Percentiles rank a stretch among this genome's conserved stretches.
Conservation (phyloP, 2,888 invertebrate species). For the Caenorhabditis macrosperma region DNA sequence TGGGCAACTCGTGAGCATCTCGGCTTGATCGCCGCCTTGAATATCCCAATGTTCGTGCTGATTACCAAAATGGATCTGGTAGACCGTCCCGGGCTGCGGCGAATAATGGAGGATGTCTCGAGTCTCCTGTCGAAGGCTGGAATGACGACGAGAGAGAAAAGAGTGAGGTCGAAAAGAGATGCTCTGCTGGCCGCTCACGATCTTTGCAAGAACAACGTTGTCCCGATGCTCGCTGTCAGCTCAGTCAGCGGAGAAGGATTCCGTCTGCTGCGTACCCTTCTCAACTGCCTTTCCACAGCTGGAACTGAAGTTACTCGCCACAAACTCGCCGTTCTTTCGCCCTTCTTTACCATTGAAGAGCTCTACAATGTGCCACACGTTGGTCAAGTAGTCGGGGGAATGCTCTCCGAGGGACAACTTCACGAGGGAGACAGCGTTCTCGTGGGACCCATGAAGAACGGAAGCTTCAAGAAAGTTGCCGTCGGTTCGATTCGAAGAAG, state of each 20-base stretch:
- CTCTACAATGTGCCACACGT: conserved; percentile 83
- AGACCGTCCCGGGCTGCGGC: conserved; percentile 81
- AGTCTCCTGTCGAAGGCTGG: conserved; percentile 67
- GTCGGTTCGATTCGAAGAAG: conserved; percentile 87
- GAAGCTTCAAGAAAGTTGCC: conserved; percentile 76
- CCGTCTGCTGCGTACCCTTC: conserved; percentile 83
- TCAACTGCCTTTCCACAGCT: conserved; percentile 86
- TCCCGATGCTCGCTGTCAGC: conserved; percentile 85
- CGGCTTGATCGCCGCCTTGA: conserved; percentile 84
- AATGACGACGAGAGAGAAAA: conserved; percentile 56
- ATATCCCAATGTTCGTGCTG: conserved; percentile 91
- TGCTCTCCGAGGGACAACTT: conserved; percentile 88
- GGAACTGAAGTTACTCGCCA: conserved; percentile 58
- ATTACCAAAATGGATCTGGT: conserved; percentile 94
- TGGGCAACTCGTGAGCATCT: conserved; percentile 90
- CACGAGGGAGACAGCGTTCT: conserved; percentile 86
- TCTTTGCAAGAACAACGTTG: conserved; percentile 81
- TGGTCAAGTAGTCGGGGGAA: conserved; percentile 78
- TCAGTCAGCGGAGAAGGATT: conserved; percentile 90
- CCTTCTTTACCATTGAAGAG: conserved; percentile 92
- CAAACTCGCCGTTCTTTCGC: conserved; percentile 60
- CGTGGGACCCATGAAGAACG: conserved; percentile 81
- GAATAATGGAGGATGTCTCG: conserved; percentile 58
- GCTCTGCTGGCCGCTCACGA: conserved; percentile 85
- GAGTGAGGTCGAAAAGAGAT: conserved; percentile 71